Base-by-base conservation (phyloP, 2,113 vertebrate species). In the Myrmophylax atrothorax region DNA sequence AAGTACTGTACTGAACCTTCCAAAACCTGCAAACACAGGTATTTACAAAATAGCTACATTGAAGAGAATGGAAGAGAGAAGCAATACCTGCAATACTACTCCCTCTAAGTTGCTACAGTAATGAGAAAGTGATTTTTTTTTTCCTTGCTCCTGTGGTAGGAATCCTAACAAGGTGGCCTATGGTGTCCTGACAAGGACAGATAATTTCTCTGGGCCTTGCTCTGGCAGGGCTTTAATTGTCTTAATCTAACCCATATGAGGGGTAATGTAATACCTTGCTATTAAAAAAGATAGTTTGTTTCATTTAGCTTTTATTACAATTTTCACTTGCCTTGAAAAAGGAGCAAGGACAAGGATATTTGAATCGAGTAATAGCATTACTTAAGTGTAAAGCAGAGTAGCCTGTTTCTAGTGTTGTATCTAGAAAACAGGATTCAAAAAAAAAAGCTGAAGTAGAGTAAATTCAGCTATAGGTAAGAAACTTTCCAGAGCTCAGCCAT, bases 241-340 rank as follows among this genome's bases (percentile, higher is more conserved):
- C 50, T 81, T 67, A 83, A 66, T 70, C 42, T 52, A 78, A n/a
- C 40, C n/a, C 24, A 3, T 74, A 38, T 20, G 23, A 70, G 12
- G 26, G 35, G n/a, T 63, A 60, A 64, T 12, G 19, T 50, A 66
- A 24, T 52, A 64, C 7, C 3, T 31, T 90, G 31, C 37, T 85
- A 16, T 46, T 67, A 82, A 77, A 53, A 87, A 82, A 92, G 50
- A 66, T 1, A 37, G 14, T 63, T 12, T 2, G 1, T 67, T 90
- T 86, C 11, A 42, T 75, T 89, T 67, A 40, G 35, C 52, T 90
- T 72, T 14, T 4, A 6, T 38, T 74, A n/a, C 3, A 15, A 14
- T 89, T 92, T 74, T 87, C 44, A 20, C 12, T 96, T 40, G 49
- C 69, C 52, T 87, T 89, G 53, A 14, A 47, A 72, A 82, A 74